A percentile compares a stretch with the other conserved stretches of the same genome.
Evolutionary conservation across 2,888 invertebrate genomes (phyloP).

Genomic region (Standfussiana lucernea): DNA sequence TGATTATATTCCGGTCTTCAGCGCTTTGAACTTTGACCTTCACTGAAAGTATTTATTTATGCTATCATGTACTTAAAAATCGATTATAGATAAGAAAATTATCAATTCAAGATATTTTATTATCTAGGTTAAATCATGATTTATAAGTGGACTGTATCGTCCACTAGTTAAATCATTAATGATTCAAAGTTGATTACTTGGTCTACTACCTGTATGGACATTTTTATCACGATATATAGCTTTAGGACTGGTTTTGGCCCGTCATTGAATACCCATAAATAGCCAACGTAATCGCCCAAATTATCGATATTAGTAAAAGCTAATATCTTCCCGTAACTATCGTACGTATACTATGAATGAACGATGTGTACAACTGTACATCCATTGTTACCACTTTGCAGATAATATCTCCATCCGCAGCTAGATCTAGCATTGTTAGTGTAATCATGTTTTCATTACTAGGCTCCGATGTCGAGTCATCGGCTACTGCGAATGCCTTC

Average conservation of each 20-base stretch:
- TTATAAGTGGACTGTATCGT: constrained; percentile 6
- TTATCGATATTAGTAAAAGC: constrained; percentile 23
- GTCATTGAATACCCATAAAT: background rate
- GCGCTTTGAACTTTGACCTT: constrained; percentile 58
- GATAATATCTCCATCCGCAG: constrained; percentile 62
- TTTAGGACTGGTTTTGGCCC: background rate
- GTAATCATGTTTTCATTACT: constrained; percentile 65
- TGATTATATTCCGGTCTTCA: constrained; percentile 52
- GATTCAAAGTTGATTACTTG: constrained; percentile 4
- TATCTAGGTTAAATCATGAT: constrained; percentile 36
- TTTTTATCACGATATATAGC: background rate
- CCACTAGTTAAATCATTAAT: constrained; percentile 14
- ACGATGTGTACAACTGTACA: constrained; percentile 44
- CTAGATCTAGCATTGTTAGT: constrained; percentile 61
- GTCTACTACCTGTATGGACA: background rate
- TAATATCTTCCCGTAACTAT: constrained; percentile 37
- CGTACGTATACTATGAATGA: constrained; percentile 63
- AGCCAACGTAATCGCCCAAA: background rate
- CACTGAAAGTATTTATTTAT: constrained; percentile 37
- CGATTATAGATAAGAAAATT: constrained; percentile 33
- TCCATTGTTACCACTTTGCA: constrained; percentile 63
- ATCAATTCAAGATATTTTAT: constrained; percentile 38
- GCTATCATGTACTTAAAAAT: constrained; percentile 44
- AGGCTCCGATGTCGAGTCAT: constrained; percentile 47
- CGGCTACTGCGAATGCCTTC: constrained; percentile 43